phyloP scores from a whole-genome alignment of 2,797 vertebrate genomes.

The Cacajao melanocephalus region DNA sequence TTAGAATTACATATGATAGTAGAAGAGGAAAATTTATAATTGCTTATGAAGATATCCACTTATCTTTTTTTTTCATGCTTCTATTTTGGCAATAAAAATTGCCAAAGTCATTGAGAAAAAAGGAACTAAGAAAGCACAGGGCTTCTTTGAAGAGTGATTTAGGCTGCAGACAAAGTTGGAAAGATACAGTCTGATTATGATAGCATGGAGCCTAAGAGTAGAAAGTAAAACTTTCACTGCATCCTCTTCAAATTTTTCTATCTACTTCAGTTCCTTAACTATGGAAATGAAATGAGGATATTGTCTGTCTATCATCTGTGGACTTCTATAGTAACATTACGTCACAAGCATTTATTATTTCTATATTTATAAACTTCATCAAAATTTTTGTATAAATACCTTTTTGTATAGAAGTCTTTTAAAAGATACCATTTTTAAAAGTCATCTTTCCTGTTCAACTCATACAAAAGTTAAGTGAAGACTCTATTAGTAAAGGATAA shows the following conservation, averaged over 20 bases:
- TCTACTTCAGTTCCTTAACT: background rate
- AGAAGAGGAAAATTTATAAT: background rate
- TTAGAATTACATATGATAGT: background rate
- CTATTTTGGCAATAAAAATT: constrained; percentile 9
- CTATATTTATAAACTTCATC: background rate
- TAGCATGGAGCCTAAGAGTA: background rate
- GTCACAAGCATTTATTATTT: background rate
- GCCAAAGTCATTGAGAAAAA: background rate
- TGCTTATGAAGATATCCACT: constrained; percentile 39
- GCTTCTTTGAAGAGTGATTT: too few species aligned
- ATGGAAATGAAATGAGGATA: background rate
- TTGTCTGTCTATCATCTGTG: background rate
- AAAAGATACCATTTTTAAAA: background rate
- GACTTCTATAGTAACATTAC: background rate
- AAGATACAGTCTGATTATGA: too few species aligned
- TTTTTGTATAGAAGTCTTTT: background rate
- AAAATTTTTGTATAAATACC: background rate
- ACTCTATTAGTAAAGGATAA: background rate
- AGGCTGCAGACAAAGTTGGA: too few species aligned
- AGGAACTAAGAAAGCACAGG: background rate
- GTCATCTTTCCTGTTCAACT: background rate
- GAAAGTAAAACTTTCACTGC: background rate
- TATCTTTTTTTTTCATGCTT: background rate
- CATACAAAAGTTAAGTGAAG: background rate
- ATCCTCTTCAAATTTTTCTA: background rate